Evolutionary conservation across 2,888 invertebrate species (phyloP).

Genomic region (Thera britannica): DNA sequence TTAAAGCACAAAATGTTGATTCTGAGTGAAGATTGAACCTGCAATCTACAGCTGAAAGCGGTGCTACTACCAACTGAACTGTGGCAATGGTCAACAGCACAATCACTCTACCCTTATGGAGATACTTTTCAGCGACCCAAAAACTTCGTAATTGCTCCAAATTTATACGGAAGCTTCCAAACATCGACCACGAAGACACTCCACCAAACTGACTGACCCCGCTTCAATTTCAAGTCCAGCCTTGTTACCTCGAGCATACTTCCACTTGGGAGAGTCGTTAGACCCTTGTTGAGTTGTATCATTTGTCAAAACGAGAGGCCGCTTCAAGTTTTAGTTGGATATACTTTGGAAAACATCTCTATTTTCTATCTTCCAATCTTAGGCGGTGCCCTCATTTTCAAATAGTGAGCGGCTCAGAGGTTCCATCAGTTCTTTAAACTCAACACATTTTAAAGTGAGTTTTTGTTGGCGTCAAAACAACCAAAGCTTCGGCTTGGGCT

Average conservation of each 20-base stretch:
- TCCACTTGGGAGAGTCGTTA: constrained; percentile 26
- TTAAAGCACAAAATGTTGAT: too few species aligned
- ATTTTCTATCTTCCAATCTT: too few species aligned
- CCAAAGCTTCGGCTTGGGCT: too few species aligned
- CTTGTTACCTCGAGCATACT: constrained; percentile 33
- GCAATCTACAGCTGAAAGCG: neutral
- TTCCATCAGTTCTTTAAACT: too few species aligned
- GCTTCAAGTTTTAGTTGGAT: constrained; percentile 22
- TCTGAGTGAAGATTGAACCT: too few species aligned
- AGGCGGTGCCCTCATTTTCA: too few species aligned
- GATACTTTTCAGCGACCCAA: neutral
- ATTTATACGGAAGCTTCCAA: constrained; percentile 6
- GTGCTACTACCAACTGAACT: neutral
- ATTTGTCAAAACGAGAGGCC: constrained; percentile 39
- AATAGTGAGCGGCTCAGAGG: too few species aligned
- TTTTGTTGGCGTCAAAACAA: too few species aligned
- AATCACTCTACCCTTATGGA: neutral
- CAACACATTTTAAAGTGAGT: too few species aligned
- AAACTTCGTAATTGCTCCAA: constrained; percentile 19
- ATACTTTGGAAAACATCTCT: neutral
- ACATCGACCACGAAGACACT: constrained; percentile 18
- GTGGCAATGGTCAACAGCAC: neutral
- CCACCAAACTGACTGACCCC: constrained; percentile 20
- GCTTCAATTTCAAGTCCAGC: constrained; percentile 27
- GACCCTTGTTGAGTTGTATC: constrained; percentile 39